Evolutionary conservation across 2,797 vertebrate species (phyloP).

Genomic region (Ibycter americanus): DNA sequence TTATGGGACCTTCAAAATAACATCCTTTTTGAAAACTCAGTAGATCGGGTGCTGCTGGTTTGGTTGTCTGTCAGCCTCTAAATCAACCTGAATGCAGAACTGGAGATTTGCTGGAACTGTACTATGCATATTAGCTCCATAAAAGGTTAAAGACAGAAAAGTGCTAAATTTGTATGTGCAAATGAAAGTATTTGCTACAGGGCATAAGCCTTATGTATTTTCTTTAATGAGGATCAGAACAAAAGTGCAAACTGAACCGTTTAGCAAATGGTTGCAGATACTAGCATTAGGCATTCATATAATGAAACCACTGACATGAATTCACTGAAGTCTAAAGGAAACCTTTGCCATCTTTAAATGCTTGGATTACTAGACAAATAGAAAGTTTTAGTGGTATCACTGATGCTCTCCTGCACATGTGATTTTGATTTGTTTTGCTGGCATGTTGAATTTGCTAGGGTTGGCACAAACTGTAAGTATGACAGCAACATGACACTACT

Average conservation of each 20-base stretch:
- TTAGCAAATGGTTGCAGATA: not conserved
- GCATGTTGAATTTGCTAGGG: not conserved
- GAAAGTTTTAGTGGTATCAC: not conserved
- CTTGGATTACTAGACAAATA: not conserved
- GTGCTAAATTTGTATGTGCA: not conserved
- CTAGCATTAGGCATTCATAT: not conserved
- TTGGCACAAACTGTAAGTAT: not conserved
- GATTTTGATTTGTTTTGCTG: conserved; percentile 6
- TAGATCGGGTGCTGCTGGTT: not conserved
- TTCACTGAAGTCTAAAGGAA: not conserved
- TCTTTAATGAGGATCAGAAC: not conserved
- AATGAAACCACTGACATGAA: not conserved
- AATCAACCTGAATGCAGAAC: not conserved
- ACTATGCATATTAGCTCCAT: not conserved
- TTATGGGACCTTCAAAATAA: not conserved
- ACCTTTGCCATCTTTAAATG: not conserved
- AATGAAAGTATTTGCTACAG: not conserved
- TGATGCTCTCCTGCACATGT: not conserved
- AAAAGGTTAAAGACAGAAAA: not conserved
- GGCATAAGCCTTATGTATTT: not conserved
- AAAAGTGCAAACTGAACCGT: not conserved
- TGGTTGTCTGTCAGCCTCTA: not conserved
- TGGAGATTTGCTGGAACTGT: not conserved
- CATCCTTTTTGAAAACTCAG: not conserved
- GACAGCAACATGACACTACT: not conserved